Conservation (phyloP, 2,113 vertebrate genomes). For the Australoheros scitulus region DNA sequence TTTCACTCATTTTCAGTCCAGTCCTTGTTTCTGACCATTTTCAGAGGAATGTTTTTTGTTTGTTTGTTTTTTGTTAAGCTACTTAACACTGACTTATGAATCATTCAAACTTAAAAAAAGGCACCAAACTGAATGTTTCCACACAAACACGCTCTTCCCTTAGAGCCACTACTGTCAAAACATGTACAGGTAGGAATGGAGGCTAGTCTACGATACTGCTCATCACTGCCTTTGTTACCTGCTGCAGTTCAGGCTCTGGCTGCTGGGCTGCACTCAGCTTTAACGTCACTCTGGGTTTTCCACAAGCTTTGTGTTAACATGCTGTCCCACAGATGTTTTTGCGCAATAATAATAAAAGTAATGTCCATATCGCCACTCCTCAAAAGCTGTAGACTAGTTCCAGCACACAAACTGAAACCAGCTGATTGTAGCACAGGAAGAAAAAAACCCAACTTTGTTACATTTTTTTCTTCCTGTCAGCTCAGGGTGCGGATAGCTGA, state of each 20-base stretch:
- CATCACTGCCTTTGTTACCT: not conserved
- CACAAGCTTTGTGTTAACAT: not conserved
- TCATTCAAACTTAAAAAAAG: not conserved
- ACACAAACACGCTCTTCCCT: too few species aligned
- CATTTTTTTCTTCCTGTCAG: too few species aligned
- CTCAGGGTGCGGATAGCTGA: too few species aligned
- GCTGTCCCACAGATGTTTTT: not conserved
- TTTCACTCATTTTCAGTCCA: too few species aligned
- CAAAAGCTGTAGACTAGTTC: too few species aligned
- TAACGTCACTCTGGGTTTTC: not conserved
- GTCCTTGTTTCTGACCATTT: too few species aligned
- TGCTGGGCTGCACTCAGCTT: not conserved
- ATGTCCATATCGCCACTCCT: not conserved
- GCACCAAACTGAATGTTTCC: too few species aligned
- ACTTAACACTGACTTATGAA: not conserved
- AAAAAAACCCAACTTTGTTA: too few species aligned
- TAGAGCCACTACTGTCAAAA: not conserved
- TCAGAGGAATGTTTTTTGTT: not conserved
- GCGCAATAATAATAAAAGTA: not conserved
- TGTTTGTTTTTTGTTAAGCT: not conserved
- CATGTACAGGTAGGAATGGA: not conserved
- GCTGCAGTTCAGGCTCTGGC: not conserved
- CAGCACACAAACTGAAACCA: too few species aligned
- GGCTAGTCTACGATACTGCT: not conserved
- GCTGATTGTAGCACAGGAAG: too few species aligned